Percentiles rank a stretch among this genome's conserved stretches.
Evolutionary conservation across 2,113 vertebrate species (phyloP).

Genomic region (Mystacornis crossleyi): DNA sequence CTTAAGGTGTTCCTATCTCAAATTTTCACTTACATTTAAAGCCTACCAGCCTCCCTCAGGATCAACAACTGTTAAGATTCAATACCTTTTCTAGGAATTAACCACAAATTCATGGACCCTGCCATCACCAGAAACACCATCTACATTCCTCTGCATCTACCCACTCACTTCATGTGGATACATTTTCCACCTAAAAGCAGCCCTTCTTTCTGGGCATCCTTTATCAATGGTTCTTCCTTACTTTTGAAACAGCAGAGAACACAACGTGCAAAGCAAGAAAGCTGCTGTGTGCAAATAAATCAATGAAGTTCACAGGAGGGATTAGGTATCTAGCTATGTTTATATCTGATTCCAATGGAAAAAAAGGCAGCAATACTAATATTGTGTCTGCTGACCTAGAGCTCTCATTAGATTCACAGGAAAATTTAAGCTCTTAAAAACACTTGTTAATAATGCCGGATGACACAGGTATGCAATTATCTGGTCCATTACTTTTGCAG

Average conservation of each 20-base stretch:
- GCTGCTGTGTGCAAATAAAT: not conserved
- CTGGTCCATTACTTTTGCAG: not conserved
- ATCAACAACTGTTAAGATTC: not conserved
- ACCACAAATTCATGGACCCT: not conserved
- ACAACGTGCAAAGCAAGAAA: not conserved
- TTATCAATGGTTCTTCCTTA: not conserved
- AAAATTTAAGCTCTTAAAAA: not conserved
- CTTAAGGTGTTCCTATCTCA: not conserved
- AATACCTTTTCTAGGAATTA: not conserved
- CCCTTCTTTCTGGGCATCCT: not conserved
- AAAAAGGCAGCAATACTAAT: not conserved
- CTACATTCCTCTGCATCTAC: not conserved
- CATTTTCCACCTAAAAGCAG: not conserved
- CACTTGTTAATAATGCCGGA: not conserved
- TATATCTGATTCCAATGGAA: not conserved
- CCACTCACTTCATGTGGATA: not conserved
- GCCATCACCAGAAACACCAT: not conserved
- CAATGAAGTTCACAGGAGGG: not conserved
- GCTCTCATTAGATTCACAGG: not conserved
- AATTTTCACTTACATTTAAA: not conserved
- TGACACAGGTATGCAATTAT: not conserved
- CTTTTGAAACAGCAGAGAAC: conserved; percentile 19
- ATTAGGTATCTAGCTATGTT: not conserved
- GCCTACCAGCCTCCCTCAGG: not conserved
- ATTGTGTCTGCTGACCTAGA: not conserved